These are phyloP conservation scores for Camelus dromedarius DNA, from an alignment of 2,113 vertebrate species.

Conservation along the genomic window DNA sequence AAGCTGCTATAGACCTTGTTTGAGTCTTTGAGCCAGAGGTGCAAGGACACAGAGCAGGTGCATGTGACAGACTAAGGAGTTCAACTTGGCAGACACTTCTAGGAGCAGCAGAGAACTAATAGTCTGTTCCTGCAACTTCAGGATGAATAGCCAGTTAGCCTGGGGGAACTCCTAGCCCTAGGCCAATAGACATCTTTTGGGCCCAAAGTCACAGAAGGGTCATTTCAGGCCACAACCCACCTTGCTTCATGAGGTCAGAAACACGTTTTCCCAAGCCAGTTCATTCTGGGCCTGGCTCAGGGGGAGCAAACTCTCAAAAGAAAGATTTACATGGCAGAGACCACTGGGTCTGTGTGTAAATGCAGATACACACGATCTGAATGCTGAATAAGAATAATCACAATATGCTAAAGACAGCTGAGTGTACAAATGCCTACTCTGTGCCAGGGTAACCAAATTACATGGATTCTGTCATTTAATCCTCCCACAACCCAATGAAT, in stretches of 20 bases:
- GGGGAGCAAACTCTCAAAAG: neutral
- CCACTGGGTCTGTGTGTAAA: neutral
- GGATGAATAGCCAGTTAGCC: neutral
- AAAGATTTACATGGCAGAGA: constrained; percentile 2
- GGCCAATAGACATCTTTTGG: neutral
- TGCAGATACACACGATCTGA: neutral
- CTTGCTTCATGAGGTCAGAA: constrained; percentile 11
- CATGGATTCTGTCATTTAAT: neutral
- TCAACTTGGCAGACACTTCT: constrained; percentile 18
- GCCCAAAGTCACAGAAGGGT: neutral
- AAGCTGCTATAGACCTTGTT: neutral
- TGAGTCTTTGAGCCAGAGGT: constrained; percentile 26
- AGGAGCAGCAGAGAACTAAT: neutral
- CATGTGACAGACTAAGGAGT: neutral
- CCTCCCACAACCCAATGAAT: neutral
- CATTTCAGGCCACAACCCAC: neutral
- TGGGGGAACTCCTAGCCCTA: neutral
- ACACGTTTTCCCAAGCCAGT: neutral
- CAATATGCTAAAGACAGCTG: neutral
- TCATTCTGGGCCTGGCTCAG: neutral
- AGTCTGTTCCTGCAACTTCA: neutral
- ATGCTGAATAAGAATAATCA: constrained; percentile 22
- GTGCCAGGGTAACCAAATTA: neutral
- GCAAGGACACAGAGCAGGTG: neutral
- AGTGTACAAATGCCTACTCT: neutral